phyloP scores from a whole-genome alignment of 2,888 invertebrate species.

The Stenurella melanura region DNA sequence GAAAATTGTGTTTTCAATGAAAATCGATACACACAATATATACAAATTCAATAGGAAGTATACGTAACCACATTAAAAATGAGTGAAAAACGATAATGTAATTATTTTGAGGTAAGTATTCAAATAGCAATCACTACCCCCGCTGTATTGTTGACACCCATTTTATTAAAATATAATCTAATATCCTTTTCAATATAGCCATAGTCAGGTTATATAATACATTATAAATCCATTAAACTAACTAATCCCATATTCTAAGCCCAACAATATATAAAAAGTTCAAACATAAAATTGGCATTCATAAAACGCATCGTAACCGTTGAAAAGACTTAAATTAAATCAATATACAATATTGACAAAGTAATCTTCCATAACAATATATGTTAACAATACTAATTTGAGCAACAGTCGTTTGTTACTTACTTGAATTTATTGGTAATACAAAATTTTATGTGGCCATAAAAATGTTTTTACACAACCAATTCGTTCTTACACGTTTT shows the following conservation, averaged over 20 bases:
- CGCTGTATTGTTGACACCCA: constrained; percentile 10
- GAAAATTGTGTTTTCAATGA: neutral
- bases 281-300: constrained; percentile 21
- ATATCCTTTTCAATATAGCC: constrained; percentile 24
- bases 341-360: constrained; percentile 37
- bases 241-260: neutral
- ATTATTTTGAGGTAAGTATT: constrained; percentile 18
- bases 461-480: constrained; percentile 53
- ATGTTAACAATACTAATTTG: constrained; percentile 37
- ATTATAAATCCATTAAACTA: constrained; percentile 24
- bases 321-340: constrained; percentile 31
- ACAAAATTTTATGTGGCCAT: constrained; percentile 57
- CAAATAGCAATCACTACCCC: constrained; percentile 7
- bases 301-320: constrained; percentile 7
- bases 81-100: constrained; percentile 4
- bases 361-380: constrained; percentile 36
- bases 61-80: constrained; percentile 4
- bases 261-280: constrained; percentile 11
- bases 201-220: constrained; percentile 25
- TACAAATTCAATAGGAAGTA: constrained; percentile 11
- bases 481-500: constrained; percentile 54
- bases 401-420: constrained; percentile 51
- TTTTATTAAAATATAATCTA: constrained; percentile 24
- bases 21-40: constrained; percentile 4
- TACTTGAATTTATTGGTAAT: constrained; percentile 59